Percentiles rank a stretch among this genome's conserved stretches.
phyloP scores from a whole-genome alignment of 2,888 invertebrate genomes.

The Rapana venosa region DNA sequence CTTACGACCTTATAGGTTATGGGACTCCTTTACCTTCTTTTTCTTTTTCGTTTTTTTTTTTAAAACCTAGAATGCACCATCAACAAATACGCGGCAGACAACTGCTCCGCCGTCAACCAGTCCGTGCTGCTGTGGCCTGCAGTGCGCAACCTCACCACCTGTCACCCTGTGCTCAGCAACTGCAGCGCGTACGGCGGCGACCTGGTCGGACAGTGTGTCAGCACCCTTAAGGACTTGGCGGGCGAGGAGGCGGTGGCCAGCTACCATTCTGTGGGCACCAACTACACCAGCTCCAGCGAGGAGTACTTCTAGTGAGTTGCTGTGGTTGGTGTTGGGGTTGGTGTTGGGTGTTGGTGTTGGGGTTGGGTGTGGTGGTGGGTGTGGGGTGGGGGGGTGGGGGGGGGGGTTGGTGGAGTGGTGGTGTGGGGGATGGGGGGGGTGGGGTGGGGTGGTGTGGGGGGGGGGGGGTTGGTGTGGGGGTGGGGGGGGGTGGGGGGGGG shows the following conservation, averaged over 20 bases:
- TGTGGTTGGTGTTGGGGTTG: background rate
- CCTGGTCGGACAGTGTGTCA: constrained; percentile 45
- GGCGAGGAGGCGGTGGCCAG: constrained; percentile 46
- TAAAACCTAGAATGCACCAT: constrained; percentile 61
- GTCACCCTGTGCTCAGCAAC: constrained; percentile 46
- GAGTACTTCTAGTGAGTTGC: constrained; percentile 75
- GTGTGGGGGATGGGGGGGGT: background rate
- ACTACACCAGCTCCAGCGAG: constrained; percentile 64
- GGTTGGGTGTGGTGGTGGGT: background rate
- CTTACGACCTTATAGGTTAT: too few species aligned
- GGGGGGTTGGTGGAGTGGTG: background rate
- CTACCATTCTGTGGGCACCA: constrained; percentile 31
- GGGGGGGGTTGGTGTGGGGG: background rate
- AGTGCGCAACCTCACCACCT: constrained; percentile 46
- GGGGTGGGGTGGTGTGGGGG: background rate
- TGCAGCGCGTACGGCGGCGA: constrained; percentile 46
- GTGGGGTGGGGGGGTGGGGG: background rate
- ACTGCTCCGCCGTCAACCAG: constrained; percentile 62
- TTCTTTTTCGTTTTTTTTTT: too few species aligned
- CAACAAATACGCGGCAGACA: constrained; percentile 62
- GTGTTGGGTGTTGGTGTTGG: background rate
- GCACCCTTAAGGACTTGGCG: constrained; percentile 43
- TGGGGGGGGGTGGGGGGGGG: background rate
- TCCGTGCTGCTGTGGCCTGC: constrained; percentile 52
- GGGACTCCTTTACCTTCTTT: background rate